These are phyloP conservation scores for Tapirus terrestris DNA, from an alignment of 2,113 vertebrate species.

Conservation along the genomic window DNA sequence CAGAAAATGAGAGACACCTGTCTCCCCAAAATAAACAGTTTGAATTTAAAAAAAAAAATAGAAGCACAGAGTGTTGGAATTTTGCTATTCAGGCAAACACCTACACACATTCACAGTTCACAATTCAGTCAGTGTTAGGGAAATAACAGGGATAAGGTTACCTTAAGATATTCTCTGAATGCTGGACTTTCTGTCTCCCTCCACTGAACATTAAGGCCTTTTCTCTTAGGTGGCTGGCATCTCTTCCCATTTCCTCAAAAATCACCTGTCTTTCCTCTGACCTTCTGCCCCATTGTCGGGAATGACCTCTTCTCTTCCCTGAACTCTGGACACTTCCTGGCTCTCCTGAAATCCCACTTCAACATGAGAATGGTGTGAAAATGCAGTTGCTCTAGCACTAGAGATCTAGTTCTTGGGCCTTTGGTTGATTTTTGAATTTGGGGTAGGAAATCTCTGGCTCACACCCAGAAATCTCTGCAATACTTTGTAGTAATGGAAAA, in stretches of 20 bases:
- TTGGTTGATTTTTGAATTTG: not conserved
- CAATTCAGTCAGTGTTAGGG: slow-evolving; percentile 31
- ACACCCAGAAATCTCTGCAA: not conserved
- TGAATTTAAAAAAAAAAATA: not conserved
- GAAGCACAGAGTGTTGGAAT: slow-evolving; percentile 48
- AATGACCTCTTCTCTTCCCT: not conserved
- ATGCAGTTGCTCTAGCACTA: not conserved
- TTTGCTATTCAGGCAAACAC: slow-evolving; percentile 59
- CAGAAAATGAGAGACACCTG: slow-evolving; percentile 49
- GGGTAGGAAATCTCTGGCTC: not conserved
- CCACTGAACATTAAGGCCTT: not conserved
- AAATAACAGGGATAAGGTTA: not conserved
- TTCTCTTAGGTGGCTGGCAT: not conserved
- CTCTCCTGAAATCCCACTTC: slow-evolving; percentile 62
- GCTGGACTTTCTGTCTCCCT: slow-evolving; percentile 30
- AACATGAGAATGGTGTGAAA: not conserved
- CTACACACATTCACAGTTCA: not conserved
- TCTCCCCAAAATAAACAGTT: slow-evolving; percentile 48
- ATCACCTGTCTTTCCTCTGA: not conserved
- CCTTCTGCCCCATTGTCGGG: not conserved
- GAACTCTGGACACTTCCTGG: not conserved
- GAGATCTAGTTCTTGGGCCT: slow-evolving; percentile 54
- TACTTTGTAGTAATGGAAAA: not conserved
- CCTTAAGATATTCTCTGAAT: not conserved
- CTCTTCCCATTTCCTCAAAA: not conserved